Base-by-base conservation (phyloP, 2,113 vertebrate genomes). In the Sakesphorus luctuosus region DNA sequence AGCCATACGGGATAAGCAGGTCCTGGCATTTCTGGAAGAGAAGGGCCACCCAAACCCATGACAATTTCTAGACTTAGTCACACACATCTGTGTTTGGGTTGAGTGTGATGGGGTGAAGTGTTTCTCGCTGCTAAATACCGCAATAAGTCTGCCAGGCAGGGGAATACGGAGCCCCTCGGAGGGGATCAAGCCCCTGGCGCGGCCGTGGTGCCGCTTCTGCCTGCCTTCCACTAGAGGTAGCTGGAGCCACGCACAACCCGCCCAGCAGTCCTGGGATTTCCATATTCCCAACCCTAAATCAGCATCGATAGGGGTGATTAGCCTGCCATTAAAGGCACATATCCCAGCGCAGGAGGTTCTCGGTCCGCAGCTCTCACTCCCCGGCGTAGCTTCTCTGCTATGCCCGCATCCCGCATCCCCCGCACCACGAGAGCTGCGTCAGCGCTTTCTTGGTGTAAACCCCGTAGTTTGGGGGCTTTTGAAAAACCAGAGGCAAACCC, bases 181-280 rank as follows among this genome's bases (percentile, higher is more conserved):
- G 73, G 0, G 24, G 25, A 43, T 18, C 11, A 25, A 65, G 29
- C 52, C n/a, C 52, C 62, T 6, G 28, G 10, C 13, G 18, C 9
- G 28, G 61, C n/a, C 61, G 28, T 18, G 29, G 46, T 43, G 49
- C 68, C 12, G 50, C 66, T 95, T 93, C 91, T 77, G 14, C 19
- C 44, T 2, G 29, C 31, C 79, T 90, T 91, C 96, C 97, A 89
- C 97, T 97, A 96, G 97, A 97, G 96, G 97, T 86, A 93, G 95
- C 96, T 95, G 96, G 93, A 96, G 81, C 61, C 93, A 49, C 94
- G 28, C 84, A 63, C 55, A 97, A 68, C 11, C 50, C 10, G 4
- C 16, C 56, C 29, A 5, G 20, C 78, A 63, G 19, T 3, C 18
- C 49, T 13, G 94, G 66, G 43, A 74, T 49, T 69, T 29, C 47